Evolutionary conservation across 2,797 vertebrate species (phyloP), one percentile per base, ranked within the genome.

Genomic region (Lophotriccus pileatus): DNA sequence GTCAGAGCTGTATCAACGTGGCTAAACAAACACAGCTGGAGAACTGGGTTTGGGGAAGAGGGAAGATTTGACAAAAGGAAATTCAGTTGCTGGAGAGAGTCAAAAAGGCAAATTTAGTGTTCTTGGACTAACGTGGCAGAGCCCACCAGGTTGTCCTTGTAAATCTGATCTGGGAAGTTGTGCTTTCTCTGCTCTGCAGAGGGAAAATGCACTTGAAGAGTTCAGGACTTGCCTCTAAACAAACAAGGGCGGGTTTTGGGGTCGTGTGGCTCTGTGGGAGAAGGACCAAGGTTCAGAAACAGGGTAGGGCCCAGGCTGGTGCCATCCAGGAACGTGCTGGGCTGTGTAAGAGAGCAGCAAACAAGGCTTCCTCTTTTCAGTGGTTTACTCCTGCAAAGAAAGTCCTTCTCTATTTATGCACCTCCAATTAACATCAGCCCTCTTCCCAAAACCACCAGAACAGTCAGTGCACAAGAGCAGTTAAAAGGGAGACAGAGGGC

Each of bases 1-100:
- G 30, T 55, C 76, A 81, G 37, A n/a, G 37, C 27, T 43, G 20
- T 50, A 14, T 39, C 64, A 60, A 30, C 3, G 14, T 30, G 9
- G 20, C 66, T 84, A 46, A 93, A 59, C 70, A 96, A 94, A 95
- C 89, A 92, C 83, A 95, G 80, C 70, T 93, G 90, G 41, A 18
- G 46, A 93, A 50, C 4, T 0, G 3, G 50, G 62, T 89, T 43
- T 62, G 50, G 20, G 63, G 49, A 53, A 64, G 34, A 46, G 62
- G 53, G 30, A 81, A 81, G 16, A 43, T 34, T n/a, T 27, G 63
- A 21, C 37, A 41, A 67, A 75, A 74, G 67, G 18, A 53, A 72
- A 76, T 24, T 9, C 5, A 27, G 2, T 18, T 53, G 41, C 13
- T 86, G 58, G 46, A 64, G 84, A 86, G n/a, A 81, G 58, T 24